Evolutionary conservation across 1,140 invertebrate genomes (phyloP).

Genomic region (Aradophagus sp.): DNA sequence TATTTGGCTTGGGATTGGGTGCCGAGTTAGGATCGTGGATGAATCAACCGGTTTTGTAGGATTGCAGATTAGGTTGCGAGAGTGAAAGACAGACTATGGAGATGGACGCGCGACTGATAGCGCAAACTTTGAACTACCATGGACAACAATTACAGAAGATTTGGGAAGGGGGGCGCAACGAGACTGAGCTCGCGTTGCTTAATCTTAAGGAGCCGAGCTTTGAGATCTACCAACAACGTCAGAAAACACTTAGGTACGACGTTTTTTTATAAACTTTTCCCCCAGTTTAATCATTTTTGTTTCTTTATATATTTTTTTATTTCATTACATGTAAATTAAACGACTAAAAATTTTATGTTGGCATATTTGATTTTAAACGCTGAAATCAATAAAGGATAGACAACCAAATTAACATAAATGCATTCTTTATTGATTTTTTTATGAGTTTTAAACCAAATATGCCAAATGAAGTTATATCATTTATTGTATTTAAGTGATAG

Average conservation of each 20-base stretch:
- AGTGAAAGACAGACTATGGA: slow-evolving; percentile 65
- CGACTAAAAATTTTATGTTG: no score
- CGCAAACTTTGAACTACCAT: slow-evolving; percentile 86
- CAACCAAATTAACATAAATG: no score
- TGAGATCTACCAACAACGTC: slow-evolving; percentile 83
- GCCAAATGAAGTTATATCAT: no score
- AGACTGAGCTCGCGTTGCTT: slow-evolving; percentile 81
- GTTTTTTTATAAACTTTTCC: no score
- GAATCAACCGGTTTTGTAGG: slow-evolving; percentile 66
- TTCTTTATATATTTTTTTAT: no score
- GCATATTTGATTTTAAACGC: no score
- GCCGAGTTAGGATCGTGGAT: slow-evolving; percentile 27
- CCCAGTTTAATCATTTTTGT: no score
- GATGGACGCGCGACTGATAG: slow-evolving; percentile 81
- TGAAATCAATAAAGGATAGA: no score
- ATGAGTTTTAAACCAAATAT: no score
- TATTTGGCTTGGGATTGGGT: slow-evolving; percentile 33
- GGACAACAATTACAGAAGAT: slow-evolving; percentile 89
- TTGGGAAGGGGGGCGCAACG: slow-evolving; percentile 87
- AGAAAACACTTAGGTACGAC: slow-evolving; percentile 78
- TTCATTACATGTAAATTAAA: no score
- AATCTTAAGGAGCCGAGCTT: slow-evolving; percentile 82
- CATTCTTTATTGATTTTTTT: no score
- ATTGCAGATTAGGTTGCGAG: slow-evolving; percentile 67
- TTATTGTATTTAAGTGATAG: no score